These are phyloP conservation scores for Petrocephalus sullivani DNA, from an alignment of 2,797 vertebrate genomes.

Conservation along the genomic window DNA sequence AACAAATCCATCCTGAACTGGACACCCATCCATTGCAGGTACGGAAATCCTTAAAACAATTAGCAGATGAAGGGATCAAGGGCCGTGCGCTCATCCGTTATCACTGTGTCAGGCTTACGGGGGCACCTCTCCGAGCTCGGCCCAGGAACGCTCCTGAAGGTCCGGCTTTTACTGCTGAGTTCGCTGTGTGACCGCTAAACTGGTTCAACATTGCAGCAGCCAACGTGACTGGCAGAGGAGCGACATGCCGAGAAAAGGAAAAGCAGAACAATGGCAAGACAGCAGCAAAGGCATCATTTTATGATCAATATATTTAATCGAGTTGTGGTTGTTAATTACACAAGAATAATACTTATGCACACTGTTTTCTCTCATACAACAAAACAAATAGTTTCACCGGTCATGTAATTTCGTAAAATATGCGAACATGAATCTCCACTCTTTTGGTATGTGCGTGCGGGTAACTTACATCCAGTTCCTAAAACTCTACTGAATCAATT, in stretches of 20 bases:
- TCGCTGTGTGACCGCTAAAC: not conserved
- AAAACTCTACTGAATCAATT: not conserved
- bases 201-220: not conserved
- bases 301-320: not conserved
- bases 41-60: not conserved
- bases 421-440: not conserved
- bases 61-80: not conserved
- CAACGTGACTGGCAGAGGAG: not conserved
- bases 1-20: not conserved
- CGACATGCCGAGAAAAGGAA: not conserved
- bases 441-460: not conserved
- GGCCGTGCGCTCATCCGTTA: not conserved
- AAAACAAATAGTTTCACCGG: not conserved
- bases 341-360: not conserved
- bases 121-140: not conserved
- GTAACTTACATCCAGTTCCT: not conserved
- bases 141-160: not conserved
- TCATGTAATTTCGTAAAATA: not conserved
- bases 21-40: not conserved
- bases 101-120: not conserved
- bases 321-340: slow-evolving; percentile 1
- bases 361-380: not conserved
- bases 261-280: not conserved
- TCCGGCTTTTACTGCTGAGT: not conserved
- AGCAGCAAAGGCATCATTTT: not conserved